Percentiles rank a stretch among this genome's conserved stretches.
These are phyloP conservation scores for Parus major DNA, from an alignment of 2,113 vertebrate species.

Conservation along the genomic window DNA sequence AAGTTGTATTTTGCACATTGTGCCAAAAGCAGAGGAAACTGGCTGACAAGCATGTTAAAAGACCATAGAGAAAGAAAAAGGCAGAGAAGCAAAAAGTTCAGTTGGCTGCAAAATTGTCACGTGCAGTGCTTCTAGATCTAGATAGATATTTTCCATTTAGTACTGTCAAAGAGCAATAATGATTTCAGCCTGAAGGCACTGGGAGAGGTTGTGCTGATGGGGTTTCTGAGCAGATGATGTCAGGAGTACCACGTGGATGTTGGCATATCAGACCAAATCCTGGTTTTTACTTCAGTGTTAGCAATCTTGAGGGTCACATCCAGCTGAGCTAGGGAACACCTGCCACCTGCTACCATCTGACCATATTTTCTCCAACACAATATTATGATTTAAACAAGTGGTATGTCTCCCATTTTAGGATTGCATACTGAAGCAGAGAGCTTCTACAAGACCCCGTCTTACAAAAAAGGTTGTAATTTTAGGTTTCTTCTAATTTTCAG, in stretches of 20 bases:
- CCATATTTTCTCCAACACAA: background rate
- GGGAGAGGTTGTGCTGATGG: background rate
- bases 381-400: background rate
- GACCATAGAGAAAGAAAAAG: background rate
- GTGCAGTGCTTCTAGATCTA: background rate
- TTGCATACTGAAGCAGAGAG: background rate
- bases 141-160: background rate
- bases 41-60: background rate
- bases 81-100: background rate
- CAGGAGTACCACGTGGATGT: background rate
- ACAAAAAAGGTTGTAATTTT: background rate
- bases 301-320: background rate
- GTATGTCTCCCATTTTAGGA: background rate
- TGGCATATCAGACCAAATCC: background rate
- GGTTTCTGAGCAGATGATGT: background rate
- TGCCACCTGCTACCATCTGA: background rate
- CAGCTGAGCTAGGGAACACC: background rate
- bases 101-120: background rate
- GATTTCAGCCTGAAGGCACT: background rate
- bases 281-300: background rate
- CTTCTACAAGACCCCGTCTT: background rate
- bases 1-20: background rate
- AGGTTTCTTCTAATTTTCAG: background rate
- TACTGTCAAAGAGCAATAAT: background rate
- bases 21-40: background rate